These are phyloP conservation scores for Etia nguti DNA, from an alignment of 2,113 vertebrate genomes.

Conservation along the genomic window DNA sequence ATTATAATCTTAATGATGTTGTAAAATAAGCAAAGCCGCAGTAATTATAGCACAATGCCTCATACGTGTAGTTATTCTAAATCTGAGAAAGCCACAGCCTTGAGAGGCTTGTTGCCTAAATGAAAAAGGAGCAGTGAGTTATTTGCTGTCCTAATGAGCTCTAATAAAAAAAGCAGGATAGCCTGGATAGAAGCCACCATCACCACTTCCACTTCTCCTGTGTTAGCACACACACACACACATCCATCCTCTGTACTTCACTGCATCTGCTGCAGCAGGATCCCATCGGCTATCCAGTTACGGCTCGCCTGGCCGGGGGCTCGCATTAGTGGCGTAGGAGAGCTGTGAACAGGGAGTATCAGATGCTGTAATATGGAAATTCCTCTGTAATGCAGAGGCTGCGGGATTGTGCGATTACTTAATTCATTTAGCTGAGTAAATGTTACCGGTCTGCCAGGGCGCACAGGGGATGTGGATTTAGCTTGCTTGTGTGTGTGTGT, in stretches of 20 bases:
- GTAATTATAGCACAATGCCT: neutral
- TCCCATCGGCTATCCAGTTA: conserved; percentile 82
- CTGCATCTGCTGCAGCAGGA: conserved; percentile 78
- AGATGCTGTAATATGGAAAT: conserved; percentile 85
- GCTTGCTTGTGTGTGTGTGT: neutral
- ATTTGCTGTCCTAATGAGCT: conserved; percentile 79
- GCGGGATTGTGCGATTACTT: conserved; percentile 79
- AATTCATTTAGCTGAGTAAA: conserved; percentile 79
- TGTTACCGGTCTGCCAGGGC: conserved; percentile 58
- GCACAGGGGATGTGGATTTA: neutral
- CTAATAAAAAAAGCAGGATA: conserved; percentile 74
- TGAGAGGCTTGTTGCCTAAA: conserved; percentile 57
- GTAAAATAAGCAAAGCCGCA: neutral
- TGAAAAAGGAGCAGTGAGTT: conserved; percentile 70
- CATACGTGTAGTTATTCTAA: conserved; percentile 5
- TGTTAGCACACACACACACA: neutral
- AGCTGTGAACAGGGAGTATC: conserved; percentile 81
- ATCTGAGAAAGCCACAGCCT: conserved; percentile 20
- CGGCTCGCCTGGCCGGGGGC: conserved; percentile 74
- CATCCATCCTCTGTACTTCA: neutral
- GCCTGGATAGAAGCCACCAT: conserved; percentile 40
- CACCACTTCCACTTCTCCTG: neutral
- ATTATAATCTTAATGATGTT: neutral
- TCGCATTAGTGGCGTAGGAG: conserved; percentile 71
- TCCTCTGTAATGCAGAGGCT: conserved; percentile 77